Base-by-base conservation (phyloP, 2,113 vertebrate genomes). In the Lethenteron reissneri region DNA sequence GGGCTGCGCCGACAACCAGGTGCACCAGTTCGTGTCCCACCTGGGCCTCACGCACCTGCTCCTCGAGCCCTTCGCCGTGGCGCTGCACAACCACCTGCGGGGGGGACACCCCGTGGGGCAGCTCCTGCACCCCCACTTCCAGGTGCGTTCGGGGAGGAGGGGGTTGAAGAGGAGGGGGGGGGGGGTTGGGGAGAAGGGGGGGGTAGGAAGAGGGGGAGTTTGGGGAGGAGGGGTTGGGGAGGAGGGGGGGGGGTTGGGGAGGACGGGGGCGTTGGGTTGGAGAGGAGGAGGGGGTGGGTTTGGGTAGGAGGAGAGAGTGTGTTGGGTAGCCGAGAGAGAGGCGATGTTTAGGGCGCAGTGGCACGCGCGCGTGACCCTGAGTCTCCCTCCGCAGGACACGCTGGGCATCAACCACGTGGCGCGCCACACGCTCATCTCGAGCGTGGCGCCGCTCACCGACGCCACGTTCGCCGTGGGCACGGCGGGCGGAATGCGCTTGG, bases 1-100 rank as follows among this genome's bases (percentile, higher is more conserved):
- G n/a, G 64, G 64, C 64, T 68, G 64, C 25, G 64, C 64, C n/a
- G 64, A 68, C 25, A 68, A 68, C 64, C 64, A 68, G 64, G n/a
- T 68, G n/a, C 64, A 68, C 64, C 64, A 68, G 64, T 68, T 68
- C 64, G 21, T 17, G n/a, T 17, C 9, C 11, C 64, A 68, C 64
- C 64, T 68, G 64, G n/a, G n/a, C n/a, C 64, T 68, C 64, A 9
- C 8, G n/a, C 64, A 68, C 64, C 9, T 68, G 64, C 64, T 68
- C 10, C n/a, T 9, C n/a, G 64, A 68, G 21, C n/a, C 64, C n/a
- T 68, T 68, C 11, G n/a, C n/a, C 25, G 64, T 68, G n/a, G 64
- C 8, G n/a, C n/a, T 68, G n/a, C 64, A 68, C 11, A 68, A 68
- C 64, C n/a, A 68, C 64, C 64, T 68, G 64, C 25, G n/a, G 21